phyloP scores from a whole-genome alignment of 2,113 vertebrate genomes.

The Ceyx melanurus region DNA sequence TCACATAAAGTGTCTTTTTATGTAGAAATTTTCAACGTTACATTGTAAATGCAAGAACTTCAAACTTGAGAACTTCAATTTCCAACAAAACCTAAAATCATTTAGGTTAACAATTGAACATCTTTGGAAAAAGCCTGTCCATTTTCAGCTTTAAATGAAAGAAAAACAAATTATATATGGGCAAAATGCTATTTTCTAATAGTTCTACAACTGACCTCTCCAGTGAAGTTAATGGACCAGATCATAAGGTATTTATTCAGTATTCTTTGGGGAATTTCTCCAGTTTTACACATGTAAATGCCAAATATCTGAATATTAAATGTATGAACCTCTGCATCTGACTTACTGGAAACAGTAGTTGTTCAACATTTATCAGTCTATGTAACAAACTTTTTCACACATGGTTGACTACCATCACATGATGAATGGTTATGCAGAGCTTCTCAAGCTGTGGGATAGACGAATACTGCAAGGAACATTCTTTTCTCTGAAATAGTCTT shows the following conservation, averaged over 20 bases:
- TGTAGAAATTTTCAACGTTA: conserved; percentile 62
- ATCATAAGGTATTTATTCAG: conserved; percentile 55
- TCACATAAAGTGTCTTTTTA: conserved; percentile 67
- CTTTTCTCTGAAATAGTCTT: background rate
- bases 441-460: conserved; percentile 21
- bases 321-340: background rate
- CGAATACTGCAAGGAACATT: background rate
- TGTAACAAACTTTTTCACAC: background rate
- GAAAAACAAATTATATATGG: conserved; percentile 5
- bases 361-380: conserved; percentile 20
- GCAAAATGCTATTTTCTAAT: conserved; percentile 25
- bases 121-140: background rate
- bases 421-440: background rate
- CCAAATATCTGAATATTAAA: background rate
- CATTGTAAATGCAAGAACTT: conserved; percentile 56
- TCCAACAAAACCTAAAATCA: conserved; percentile 46
- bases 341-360: conserved; percentile 41
- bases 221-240: conserved; percentile 49
- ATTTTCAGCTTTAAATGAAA: conserved; percentile 28
- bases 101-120: conserved; percentile 13
- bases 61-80: conserved; percentile 39
- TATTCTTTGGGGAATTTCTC: conserved; percentile 13
- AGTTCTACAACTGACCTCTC: conserved; percentile 36
- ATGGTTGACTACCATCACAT: background rate
- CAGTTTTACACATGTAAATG: conserved; percentile 12